These are phyloP conservation scores for Sminthurides aquaticus DNA, from an alignment of 2,888 invertebrate genomes.

Conservation along the genomic window DNA sequence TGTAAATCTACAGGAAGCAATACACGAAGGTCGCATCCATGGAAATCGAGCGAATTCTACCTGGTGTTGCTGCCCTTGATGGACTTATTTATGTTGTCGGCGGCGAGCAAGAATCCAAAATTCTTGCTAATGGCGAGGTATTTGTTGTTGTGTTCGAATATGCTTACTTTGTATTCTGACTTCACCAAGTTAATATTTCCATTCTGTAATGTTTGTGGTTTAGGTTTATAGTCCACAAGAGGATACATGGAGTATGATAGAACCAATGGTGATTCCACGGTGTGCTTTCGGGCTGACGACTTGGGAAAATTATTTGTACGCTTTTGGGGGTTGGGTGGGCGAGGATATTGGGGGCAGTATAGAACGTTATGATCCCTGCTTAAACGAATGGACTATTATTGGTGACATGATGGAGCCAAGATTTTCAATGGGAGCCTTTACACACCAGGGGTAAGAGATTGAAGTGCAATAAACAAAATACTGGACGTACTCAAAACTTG, in stretches of 20 bases:
- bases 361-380: constrained; percentile 74
- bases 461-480: no score
- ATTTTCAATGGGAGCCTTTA: constrained; percentile 86
- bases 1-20: constrained; percentile 51
- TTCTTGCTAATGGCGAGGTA: constrained; percentile 73
- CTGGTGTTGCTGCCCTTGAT: constrained; percentile 74
- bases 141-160: constrained; percentile 17
- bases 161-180: background rate
- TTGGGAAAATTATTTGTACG: constrained; percentile 71
- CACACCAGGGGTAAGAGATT: constrained; percentile 45
- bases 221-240: constrained; percentile 65
- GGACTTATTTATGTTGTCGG: constrained; percentile 85
- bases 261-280: constrained; percentile 71
- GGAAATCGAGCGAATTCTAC: constrained; percentile 75
- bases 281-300: constrained; percentile 83
- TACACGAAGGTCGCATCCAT: constrained; percentile 76
- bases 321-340: constrained; percentile 89
- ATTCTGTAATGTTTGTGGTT: background rate
- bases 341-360: constrained; percentile 82
- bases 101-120: constrained; percentile 82
- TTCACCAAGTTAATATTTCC: background rate
- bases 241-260: constrained; percentile 54
- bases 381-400: constrained; percentile 67
- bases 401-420: constrained; percentile 75
- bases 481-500: no score